Evolutionary conservation across 2,888 invertebrate genomes (phyloP).

Genomic region (Acleris holmiana): DNA sequence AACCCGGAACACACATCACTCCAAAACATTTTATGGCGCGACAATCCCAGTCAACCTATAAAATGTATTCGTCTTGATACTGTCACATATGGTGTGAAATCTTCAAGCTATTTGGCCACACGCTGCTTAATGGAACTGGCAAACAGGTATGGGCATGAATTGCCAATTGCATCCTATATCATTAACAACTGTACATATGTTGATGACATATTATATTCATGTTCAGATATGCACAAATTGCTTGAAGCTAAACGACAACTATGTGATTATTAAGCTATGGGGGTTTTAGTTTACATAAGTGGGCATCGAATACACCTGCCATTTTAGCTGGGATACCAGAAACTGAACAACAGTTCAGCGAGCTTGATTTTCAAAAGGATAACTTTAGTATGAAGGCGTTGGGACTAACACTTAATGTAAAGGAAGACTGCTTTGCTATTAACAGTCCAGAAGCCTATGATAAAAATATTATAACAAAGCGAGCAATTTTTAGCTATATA

Average conservation of each 20-base stretch:
- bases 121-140: slow-evolving; percentile 37
- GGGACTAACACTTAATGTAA: slow-evolving; percentile 28
- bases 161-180: slow-evolving; percentile 36
- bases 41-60: slow-evolving; percentile 24
- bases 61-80: slow-evolving; percentile 33
- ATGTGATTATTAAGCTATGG: slow-evolving; percentile 22
- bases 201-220: slow-evolving; percentile 33
- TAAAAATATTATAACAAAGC: slow-evolving; percentile 22
- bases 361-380: slow-evolving; percentile 35
- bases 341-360: slow-evolving; percentile 22
- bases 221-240: slow-evolving; percentile 12
- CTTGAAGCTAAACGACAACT: slow-evolving; percentile 36
- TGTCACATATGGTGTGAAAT: slow-evolving; percentile 36
- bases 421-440: slow-evolving; percentile 19
- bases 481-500: slow-evolving; percentile 37
- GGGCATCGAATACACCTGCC: slow-evolving; percentile 26
- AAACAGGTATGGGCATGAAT: slow-evolving; percentile 5
- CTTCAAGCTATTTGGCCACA: slow-evolving; percentile 39
- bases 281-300: slow-evolving; percentile 37
- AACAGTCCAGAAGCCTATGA: slow-evolving; percentile 10
- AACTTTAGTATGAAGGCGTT: slow-evolving; percentile 33
- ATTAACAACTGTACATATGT: slow-evolving; percentile 33
- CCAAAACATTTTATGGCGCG: slow-evolving; percentile 38
- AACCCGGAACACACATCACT: slow-evolving; percentile 22
- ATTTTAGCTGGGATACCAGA: slow-evolving; percentile 17